Evolutionary conservation across 2,797 vertebrate genomes (phyloP), one percentile per base, ranked within the genome.

Genomic region (Leptatherina wallacei): DNA sequence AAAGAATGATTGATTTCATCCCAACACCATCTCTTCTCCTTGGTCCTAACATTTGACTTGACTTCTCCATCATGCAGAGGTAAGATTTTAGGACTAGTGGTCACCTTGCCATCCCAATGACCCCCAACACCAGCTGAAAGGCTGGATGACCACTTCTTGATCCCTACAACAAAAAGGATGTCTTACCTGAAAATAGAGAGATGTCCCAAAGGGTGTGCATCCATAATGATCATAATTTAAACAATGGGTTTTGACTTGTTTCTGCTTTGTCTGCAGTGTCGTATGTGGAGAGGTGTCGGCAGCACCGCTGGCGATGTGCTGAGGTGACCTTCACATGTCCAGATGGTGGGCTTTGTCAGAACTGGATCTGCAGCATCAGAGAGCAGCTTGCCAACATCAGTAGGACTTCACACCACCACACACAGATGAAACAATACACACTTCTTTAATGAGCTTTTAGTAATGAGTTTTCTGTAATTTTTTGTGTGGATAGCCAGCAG

Each of bases 261-360:
- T 55, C n/a, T 74, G 32, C 32, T 61, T 42, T 32, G 47, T 77
- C 18, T 67, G 65, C 89, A 99, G 98, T 99, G 61, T 92, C 94
- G 73, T 96, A 96, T 0, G 95, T 97, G 87, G 95, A 96, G 92
- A 94, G 96, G 73, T 73, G 84, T 18, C 94, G 81, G 64, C 94
- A 91, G 81, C 96, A 95, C 93, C 95, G 95, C 95, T 99, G 98
- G 98, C 94, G 91, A 91, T 96, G 96, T 71, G 92, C 92, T 1
- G 93, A 95, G 49, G 94, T 97, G 82, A 98, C 96, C 0, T 97
- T 99, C 90, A 93, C 92, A 59, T 96, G 96, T 78, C 77, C 83
- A 1, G 96, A 98, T 12, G 93, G 91, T 79, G 85, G 85, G 10
- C 91, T 97, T 80, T 95, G 95, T 85, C 95, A 94, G 62, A 95